Percentiles rank a stretch among this genome's conserved stretches.
These are phyloP conservation scores for Melipona bicolor DNA, from an alignment of 2,888 invertebrate genomes.

Conservation along the genomic window DNA sequence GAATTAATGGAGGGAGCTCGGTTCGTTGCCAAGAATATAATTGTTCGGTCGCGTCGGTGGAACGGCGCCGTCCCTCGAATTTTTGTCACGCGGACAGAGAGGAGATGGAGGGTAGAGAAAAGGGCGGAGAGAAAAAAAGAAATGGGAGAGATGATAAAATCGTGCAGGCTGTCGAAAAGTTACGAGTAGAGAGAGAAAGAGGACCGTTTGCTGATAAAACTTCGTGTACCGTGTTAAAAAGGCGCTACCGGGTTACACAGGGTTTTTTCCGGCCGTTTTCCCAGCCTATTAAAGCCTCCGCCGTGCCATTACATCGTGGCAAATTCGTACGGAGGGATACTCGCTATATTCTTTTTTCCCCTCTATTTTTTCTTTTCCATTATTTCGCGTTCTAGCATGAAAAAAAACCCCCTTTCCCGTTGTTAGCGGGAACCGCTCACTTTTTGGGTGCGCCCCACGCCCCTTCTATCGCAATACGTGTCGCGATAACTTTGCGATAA, in stretches of 20 bases:
- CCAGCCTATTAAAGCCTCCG: constrained; percentile 20
- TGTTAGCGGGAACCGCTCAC: constrained; percentile 1
- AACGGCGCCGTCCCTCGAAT: not conserved
- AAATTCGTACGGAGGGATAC: not conserved
- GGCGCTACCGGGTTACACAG: constrained; percentile 22
- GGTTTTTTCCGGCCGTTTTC: constrained; percentile 27
- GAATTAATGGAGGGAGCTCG: constrained; percentile 31
- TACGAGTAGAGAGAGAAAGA: not conserved
- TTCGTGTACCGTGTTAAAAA: constrained; percentile 15
- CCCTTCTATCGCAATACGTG: not conserved
- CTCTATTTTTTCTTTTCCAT: not conserved
- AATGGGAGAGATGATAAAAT: not conserved
- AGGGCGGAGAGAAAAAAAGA: not conserved
- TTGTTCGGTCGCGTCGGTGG: constrained; percentile 5
- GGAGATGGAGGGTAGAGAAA: not conserved
- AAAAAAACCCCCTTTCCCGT: constrained; percentile 9
- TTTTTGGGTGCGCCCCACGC: not conserved
- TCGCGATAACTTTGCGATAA: constrained; percentile 8
- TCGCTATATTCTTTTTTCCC: not conserved
- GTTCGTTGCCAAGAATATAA: constrained; percentile 20
- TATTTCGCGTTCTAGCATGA: not conserved
- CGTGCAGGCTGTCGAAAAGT: constrained; percentile 1
- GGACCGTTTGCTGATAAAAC: constrained; percentile 33
- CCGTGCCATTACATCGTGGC: not conserved
- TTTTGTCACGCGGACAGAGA: not conserved